A percentile compares a stretch with the other conserved stretches of the same genome.
Conservation (phyloP, 2,888 invertebrate genomes). For the Strigamia crassipes region DNA sequence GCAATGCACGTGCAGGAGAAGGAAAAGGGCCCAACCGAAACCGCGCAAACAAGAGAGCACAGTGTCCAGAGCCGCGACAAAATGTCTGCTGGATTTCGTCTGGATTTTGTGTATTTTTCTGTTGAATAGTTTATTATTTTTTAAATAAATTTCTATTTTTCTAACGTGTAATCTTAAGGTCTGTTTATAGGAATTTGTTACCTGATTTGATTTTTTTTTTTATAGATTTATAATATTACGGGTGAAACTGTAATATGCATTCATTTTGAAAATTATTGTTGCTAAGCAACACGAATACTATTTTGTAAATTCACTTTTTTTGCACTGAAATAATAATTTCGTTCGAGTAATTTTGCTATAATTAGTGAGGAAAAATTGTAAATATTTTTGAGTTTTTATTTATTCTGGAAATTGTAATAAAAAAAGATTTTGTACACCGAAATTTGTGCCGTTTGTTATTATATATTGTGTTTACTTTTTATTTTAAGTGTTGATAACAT, state of each 20-base stretch:
- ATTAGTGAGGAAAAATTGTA: background rate
- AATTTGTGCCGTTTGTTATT: too few relatives aligned
- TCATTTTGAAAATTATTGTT: background rate
- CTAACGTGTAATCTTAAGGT: background rate
- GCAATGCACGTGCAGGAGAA: slow-evolving; percentile 51
- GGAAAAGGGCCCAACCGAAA: background rate
- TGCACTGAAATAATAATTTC: background rate
- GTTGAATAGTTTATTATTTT: background rate
- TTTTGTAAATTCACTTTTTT: background rate
- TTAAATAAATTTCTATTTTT: background rate
- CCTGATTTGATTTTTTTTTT: background rate
- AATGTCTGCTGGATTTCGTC: background rate
- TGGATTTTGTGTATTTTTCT: background rate
- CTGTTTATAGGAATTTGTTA: background rate
- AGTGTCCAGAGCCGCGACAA: background rate
- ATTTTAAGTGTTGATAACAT: too few relatives aligned
- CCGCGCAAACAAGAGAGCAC: background rate
- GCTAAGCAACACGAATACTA: background rate
- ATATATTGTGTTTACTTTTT: background rate
- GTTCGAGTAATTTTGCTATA: background rate
- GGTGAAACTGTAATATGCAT: background rate
- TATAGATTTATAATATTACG: background rate
- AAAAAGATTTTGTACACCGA: background rate
- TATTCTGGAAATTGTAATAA: background rate
- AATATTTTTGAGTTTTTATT: background rate